Evolutionary conservation across 2,888 invertebrate genomes (phyloP).

Genomic region (Eumacrocentrus americanus): DNA sequence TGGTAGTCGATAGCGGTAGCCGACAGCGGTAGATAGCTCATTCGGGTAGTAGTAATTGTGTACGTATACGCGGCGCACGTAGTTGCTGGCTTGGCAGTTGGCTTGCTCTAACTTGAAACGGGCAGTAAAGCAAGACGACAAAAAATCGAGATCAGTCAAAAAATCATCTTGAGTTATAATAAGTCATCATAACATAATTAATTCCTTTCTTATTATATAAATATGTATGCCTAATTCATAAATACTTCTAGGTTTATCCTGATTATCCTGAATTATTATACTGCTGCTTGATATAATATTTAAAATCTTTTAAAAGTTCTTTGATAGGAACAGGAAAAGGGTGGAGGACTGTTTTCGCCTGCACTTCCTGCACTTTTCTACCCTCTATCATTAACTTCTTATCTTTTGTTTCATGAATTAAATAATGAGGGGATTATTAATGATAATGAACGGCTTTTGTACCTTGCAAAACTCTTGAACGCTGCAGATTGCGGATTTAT

Average conservation of each 20-base stretch:
- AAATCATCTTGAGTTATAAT: constrained; percentile 11
- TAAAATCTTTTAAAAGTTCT: neutral
- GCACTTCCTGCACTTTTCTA: no score
- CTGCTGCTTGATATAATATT: neutral
- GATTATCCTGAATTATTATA: neutral
- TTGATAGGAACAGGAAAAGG: no score
- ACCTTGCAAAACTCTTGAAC: constrained; percentile 99
- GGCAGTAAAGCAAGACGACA: constrained; percentile 52
- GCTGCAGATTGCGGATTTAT: constrained; percentile 99
- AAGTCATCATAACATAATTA: neutral
- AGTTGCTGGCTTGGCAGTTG: constrained; percentile 57
- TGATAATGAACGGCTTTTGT: constrained; percentile 63
- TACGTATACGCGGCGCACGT: constrained; percentile 59
- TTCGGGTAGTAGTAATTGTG: constrained; percentile 58
- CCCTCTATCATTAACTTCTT: neutral
- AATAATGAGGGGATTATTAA: no score
- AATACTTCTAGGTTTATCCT: constrained; percentile 3
- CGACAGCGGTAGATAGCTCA: constrained; percentile 56
- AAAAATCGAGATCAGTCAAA: constrained; percentile 19
- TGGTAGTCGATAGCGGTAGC: constrained; percentile 49
- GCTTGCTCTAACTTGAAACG: constrained; percentile 59
- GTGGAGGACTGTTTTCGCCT: no score
- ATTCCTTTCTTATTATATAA: neutral
- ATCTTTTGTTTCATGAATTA: neutral
- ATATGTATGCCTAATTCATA: neutral